These are phyloP conservation scores for Himalopsyche anomala DNA, from an alignment of 2,888 invertebrate species.

Conservation along the genomic window DNA sequence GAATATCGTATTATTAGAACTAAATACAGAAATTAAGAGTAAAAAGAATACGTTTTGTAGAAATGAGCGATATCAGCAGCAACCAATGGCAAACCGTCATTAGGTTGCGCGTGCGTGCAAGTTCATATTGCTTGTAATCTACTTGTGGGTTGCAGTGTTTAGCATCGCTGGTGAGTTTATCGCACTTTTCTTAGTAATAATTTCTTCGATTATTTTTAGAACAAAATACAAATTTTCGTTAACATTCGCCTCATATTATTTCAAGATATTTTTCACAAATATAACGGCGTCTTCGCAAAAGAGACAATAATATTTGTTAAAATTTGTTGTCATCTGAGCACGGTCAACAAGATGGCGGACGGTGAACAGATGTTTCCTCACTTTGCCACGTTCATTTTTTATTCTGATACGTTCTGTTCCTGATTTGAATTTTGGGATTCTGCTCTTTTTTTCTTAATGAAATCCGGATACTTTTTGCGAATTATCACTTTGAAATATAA, in stretches of 20 bases:
- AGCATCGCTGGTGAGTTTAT: constrained; percentile 11
- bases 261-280: too few relatives aligned
- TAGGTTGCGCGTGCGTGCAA: background rate
- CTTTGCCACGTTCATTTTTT: constrained; percentile 14
- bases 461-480: too few relatives aligned
- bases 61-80: too few relatives aligned
- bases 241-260: too few relatives aligned
- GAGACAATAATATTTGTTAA: background rate
- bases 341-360: constrained; percentile 40
- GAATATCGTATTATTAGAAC: too few relatives aligned
- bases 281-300: too few relatives aligned
- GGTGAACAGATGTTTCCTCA: constrained; percentile 14
- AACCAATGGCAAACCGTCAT: background rate
- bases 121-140: background rate
- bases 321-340: background rate
- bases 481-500: too few relatives aligned
- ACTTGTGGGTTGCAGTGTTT: constrained; percentile 24
- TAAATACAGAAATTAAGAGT: too few relatives aligned
- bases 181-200: background rate
- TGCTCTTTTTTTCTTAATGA: background rate
- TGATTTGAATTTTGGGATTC: background rate
- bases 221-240: too few relatives aligned
- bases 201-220: background rate
- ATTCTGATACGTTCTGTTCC: background rate
- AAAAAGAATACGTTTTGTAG: too few relatives aligned